Base-by-base conservation (phyloP, 2,797 vertebrate species). In the Hapalemur alaotrensis region DNA sequence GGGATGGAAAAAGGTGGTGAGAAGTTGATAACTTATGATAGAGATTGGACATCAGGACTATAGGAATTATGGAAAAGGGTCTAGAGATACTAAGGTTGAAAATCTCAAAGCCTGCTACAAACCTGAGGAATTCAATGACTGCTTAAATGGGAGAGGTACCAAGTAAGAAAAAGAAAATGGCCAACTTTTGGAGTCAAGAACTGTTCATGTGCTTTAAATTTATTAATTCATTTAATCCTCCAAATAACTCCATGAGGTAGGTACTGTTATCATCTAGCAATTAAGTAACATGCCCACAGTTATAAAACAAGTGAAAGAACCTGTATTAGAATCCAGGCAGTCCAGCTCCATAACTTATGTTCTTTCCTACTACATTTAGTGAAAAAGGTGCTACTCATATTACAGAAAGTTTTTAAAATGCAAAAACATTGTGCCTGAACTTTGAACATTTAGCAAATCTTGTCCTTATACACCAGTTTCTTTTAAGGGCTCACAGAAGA, bases 171-270 rank as follows among this genome's bases (percentile, higher is more conserved):
- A 89, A 52, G 7, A 70, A 87, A 94, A 83, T 48, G 41, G 20
- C 11, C 30, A 20, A 57, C 48, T 83, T 89, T 75, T 70, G 15
- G 28, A 70, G 35, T 78, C 52, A 61, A 20, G 25, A 59, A 63
- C 12, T 89, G 5, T 81, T 96, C 83, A 41, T 93, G 50, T 93
- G 15, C 32, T 92, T 97, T 72, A 82, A 3, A 72, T 81, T 15
- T 82, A 18, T 76, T 94, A 92, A 89, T 93, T 91, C 25, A 61
- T 89, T 48, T 91, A 52, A 88, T 79, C 28, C n/a, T 96, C 61
- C 75, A 80, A 89, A 83, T 61, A 89, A 72, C 1, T 82, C n/a
- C 30, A 65, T 73, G 30, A 65, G 10, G 22, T 95, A 82, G 20
- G 5, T 91, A 32, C 6, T 35, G 3, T 81, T 59, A 75, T 65